Conservation (phyloP, 1,140 invertebrate species). For the Drosophila aff. region DNA sequence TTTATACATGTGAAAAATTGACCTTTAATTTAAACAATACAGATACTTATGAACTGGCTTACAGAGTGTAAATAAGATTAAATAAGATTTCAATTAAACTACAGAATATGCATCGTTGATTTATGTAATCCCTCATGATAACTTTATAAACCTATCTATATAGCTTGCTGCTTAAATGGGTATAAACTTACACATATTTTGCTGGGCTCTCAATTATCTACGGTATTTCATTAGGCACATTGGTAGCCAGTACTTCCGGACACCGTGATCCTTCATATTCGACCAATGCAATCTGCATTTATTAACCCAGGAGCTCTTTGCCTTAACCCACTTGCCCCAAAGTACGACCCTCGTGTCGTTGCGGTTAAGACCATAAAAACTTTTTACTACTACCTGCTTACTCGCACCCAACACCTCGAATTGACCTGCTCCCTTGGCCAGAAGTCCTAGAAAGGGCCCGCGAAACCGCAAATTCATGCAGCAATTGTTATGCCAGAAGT, state of each 20-base stretch:
- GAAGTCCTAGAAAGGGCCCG: background rate
- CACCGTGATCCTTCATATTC: background rate
- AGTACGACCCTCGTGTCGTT: conserved; percentile 15
- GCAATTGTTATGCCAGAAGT: conserved; percentile 74
- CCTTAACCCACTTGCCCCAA: background rate
- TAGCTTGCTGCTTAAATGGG: conserved; percentile 14
- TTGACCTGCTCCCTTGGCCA: conserved; percentile 3
- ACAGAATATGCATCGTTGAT: background rate
- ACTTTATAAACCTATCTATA: too few species aligned
- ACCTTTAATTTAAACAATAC: too few species aligned
- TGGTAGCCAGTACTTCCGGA: conserved; percentile 4
- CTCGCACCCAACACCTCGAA: conserved; percentile 22
- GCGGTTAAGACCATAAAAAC: conserved; percentile 46
- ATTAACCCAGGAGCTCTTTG: conserved; percentile 37
- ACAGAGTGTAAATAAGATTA: background rate
- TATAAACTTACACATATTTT: conserved; percentile 31
- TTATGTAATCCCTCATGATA: background rate
- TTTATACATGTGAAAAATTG: background rate
- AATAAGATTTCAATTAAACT: background rate
- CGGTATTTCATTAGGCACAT: background rate
- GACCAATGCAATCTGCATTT: conserved; percentile 41
- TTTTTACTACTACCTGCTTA: conserved; percentile 47
- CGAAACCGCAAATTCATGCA: conserved; percentile 70
- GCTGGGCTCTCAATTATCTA: conserved; percentile 35
- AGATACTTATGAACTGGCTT: too few species aligned